A percentile compares a stretch with the other conserved stretches of the same genome.
Conservation (phyloP, 2,113 vertebrate species). For the Scalopus aquaticus region DNA sequence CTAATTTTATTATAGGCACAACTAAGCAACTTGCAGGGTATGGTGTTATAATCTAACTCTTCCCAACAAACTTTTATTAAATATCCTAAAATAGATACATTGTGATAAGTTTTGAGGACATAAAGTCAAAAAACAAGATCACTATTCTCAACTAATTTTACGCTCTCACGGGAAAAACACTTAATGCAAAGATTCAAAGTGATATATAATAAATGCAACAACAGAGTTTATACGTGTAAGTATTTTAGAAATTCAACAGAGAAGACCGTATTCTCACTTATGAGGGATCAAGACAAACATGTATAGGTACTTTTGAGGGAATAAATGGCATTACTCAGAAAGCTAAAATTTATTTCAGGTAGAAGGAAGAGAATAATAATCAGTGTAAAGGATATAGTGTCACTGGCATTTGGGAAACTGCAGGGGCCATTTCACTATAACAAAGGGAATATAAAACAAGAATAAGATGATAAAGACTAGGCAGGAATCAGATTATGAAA, state of each 20-base stretch:
- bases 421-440: rapidly evolving
- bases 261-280: neutral
- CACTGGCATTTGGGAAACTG: neutral
- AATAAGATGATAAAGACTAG: neutral
- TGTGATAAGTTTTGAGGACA: neutral
- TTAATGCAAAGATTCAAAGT: neutral
- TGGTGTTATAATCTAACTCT: neutral
- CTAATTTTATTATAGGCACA: neutral
- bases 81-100: neutral
- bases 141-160: neutral
- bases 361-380: neutral
- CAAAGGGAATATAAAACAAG: neutral
- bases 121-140: neutral
- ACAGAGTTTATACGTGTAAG: no score
- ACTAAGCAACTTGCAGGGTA: neutral
- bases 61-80: neutral
- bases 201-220: neutral
- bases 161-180: neutral
- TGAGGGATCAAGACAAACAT: neutral
- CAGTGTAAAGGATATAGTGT: neutral
- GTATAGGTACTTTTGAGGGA: neutral
- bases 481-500: neutral
- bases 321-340: neutral
- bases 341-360: neutral
- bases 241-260: neutral